phyloP scores from a whole-genome alignment of 2,113 vertebrate genomes.

The Microtus oregoni region DNA sequence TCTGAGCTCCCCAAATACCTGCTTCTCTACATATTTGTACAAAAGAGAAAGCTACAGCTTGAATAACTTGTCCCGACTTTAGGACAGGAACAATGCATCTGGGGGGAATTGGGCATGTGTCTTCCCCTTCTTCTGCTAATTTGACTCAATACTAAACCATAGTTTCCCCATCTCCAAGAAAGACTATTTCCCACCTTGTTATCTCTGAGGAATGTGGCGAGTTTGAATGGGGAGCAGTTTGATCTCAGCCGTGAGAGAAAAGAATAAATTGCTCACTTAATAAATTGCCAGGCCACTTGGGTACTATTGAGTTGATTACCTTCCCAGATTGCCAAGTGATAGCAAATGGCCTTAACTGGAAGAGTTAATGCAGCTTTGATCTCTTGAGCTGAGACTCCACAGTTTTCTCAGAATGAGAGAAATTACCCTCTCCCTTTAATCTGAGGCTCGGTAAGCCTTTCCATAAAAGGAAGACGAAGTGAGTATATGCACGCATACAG shows the following conservation, averaged over 20 bases:
- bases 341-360: slow-evolving; percentile 69
- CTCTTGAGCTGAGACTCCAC: slow-evolving; percentile 68
- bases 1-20: rapidly evolving
- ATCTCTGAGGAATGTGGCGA: slow-evolving; percentile 59
- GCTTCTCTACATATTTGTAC: not conserved
- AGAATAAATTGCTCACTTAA: slow-evolving; percentile 79
- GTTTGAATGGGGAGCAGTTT: slow-evolving; percentile 69
- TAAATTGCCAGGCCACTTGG: slow-evolving; percentile 78
- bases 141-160: slow-evolving; percentile 21
- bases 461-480: slow-evolving; percentile 23
- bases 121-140: not conserved
- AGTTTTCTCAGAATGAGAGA: slow-evolving; percentile 59
- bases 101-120: not conserved
- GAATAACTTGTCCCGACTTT: not conserved
- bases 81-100: not conserved
- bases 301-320: slow-evolving; percentile 79
- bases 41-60: not conserved
- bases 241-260: slow-evolving; percentile 67
- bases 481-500: not conserved
- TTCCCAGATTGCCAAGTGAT: slow-evolving; percentile 66
- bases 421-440: slow-evolving; percentile 69
- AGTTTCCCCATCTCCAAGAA: slow-evolving; percentile 26
- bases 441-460: slow-evolving; percentile 43
- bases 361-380: slow-evolving; percentile 78
- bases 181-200: slow-evolving; percentile 62